phyloP scores from a whole-genome alignment of 1,140 invertebrate genomes.

The Cotesia chilonis region DNA sequence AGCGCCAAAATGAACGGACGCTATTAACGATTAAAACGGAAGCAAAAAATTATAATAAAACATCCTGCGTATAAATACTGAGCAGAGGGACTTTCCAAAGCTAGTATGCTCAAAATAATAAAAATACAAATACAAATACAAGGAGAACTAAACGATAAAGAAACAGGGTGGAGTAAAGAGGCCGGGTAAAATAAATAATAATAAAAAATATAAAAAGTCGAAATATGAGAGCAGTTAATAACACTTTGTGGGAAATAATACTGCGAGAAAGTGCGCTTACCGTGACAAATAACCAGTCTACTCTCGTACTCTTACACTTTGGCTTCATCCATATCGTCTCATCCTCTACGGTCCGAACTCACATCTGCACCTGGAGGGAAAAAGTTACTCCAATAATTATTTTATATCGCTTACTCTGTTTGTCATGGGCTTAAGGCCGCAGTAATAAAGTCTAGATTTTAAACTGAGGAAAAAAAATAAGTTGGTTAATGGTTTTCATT shows the following conservation, averaged over 20 bases:
- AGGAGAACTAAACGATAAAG: too few relatives aligned
- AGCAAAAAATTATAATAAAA: constrained; percentile 39
- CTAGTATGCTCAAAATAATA: neutral
- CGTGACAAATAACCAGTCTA: constrained; percentile 63
- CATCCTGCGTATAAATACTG: constrained; percentile 28
- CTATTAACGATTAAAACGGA: constrained; percentile 61
- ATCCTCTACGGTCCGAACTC: constrained; percentile 40
- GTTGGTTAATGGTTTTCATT: too few relatives aligned
- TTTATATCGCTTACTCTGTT: too few relatives aligned
- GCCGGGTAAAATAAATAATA: constrained; percentile 46
- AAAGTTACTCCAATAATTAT: neutral
- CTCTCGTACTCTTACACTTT: constrained; percentile 46
- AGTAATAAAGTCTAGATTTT: too few relatives aligned
- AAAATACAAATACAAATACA: constrained; percentile 17
- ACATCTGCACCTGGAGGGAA: constrained; percentile 34
- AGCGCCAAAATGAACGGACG: constrained; percentile 55
- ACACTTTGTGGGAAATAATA: constrained; percentile 67
- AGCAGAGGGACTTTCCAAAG: constrained; percentile 12
- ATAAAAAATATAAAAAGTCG: constrained; percentile 57
- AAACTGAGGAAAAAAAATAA: too few relatives aligned
- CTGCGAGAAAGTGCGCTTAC: constrained; percentile 65
- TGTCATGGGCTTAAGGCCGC: too few relatives aligned
- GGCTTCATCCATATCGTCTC: constrained; percentile 31
- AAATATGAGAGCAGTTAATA: constrained; percentile 67
- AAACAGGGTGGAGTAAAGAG: neutral